Base-by-base conservation (phyloP, 2,113 vertebrate species). In the Odobenus rosmarus region DNA sequence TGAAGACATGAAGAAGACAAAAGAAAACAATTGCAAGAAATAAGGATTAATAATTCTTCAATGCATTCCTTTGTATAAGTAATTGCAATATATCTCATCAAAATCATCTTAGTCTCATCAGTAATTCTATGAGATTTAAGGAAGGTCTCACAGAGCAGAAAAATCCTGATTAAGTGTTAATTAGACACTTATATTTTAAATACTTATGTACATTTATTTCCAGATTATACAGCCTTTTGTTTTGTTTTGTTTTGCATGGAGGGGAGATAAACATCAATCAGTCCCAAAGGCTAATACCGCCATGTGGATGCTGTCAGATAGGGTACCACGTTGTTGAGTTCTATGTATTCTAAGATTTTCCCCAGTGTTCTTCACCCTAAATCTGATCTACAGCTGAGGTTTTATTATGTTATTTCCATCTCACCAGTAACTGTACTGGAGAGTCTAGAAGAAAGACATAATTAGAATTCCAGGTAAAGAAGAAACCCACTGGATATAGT, bases 21-120 rank as follows among this genome's bases (percentile, higher is more conserved):
- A 90, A 77, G 76, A 94, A 94, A 93, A 90, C 67, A 92, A 61
- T 69, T 93, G 1, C 6, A 71, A 28, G 69, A 80, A 88, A 51
- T 86, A 93, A 90, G 12, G 1, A 51, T 90, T 55, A 93, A 18
- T 80, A 24, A 42, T 77, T 67, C 67, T 97, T 93, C 12, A 7
- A 33, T 28, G 4, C 71, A 36, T 84, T 55, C 46, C 31, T 26
- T 86, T 90, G 53, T 88, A 53, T 9, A 81, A 85, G 26, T 85
- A 51, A 72, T 87, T 93, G 13, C 15, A 93, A 28, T 91, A n/a
- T 83, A 61, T 85, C 61, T 82, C n/a, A 1, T 84, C 55, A 92
- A 92, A 57, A 39, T 77, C 26, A 85, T 83, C 16, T 86, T 95
- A 89, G 51, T 59, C 61, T 49, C 24, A n/a, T 46, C 92, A 51